These are phyloP conservation scores for Phenacoccus solenopsis DNA, from an alignment of 1,140 invertebrate species.

Conservation along the genomic window DNA sequence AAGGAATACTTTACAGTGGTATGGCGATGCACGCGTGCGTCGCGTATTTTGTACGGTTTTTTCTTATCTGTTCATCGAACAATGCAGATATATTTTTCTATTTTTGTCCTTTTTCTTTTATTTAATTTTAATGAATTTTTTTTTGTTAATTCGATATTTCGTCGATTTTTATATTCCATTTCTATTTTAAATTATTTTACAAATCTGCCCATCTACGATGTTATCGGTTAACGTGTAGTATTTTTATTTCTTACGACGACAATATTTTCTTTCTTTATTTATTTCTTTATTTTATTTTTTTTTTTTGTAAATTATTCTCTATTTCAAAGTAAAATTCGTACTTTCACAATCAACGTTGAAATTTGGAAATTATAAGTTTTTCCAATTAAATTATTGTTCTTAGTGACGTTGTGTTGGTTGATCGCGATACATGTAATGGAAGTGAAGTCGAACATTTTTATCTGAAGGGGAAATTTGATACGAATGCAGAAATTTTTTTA, in stretches of 20 bases:
- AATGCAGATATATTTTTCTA: background rate
- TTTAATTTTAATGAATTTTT: background rate
- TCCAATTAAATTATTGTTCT: too few species aligned
- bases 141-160: background rate
- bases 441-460: too few species aligned
- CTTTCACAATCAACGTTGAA: too few species aligned
- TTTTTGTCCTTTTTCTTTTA: background rate
- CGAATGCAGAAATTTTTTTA: too few species aligned
- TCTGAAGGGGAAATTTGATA: too few species aligned
- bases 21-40: background rate
- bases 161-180: background rate
- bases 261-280: too few species aligned
- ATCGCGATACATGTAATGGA: too few species aligned
- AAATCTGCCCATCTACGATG: background rate
- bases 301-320: too few species aligned
- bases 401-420: too few species aligned
- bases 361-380: too few species aligned
- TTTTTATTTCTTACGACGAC: background rate
- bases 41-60: background rate
- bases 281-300: too few species aligned
- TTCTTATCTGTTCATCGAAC: slow-evolving; percentile 1
- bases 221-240: background rate
- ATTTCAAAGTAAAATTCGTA: too few species aligned
- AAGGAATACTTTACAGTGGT: background rate
- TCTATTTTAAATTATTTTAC: background rate